Base-by-base conservation (phyloP, 2,113 vertebrate genomes). In the pig (Sus scrofa) region DNA sequence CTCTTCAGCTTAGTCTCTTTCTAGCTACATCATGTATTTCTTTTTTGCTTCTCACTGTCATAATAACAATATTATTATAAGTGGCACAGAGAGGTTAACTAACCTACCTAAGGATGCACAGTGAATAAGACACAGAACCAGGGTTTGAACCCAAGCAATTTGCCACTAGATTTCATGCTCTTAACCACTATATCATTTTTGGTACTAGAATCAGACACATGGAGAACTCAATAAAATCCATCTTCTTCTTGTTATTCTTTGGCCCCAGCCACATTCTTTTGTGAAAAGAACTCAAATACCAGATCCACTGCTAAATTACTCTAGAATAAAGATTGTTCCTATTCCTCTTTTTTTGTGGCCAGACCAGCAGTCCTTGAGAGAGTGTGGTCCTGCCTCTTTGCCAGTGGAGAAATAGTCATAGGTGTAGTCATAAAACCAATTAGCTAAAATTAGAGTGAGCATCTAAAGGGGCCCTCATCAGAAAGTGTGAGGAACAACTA, bases 201-300 rank as follows among this genome's bases (percentile, higher is more conserved):
- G 78, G 56, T 65, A 5, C 44, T 14, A 78, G 27, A 50, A 86
- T 65, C 62, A 92, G 62, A 60, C 26, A 70, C 52, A 30, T 24
- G 56, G 13, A 14, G 22, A 85, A 7, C 22, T 93, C 39, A 93
- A 22, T 74, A 63, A 89, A 58, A 92, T 3, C 6, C 50, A 8
- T 56, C 37, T 89, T 83, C 67, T 95, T 94, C 44, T 19, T 91
- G 6, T 75, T 84, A 56, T 26, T 91, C 62, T 88, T 79, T 24
- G 56, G 32, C 12, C 7, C 44, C 54, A 60, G 50, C 15, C 26
- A 10, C 22, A 24, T 74, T 84, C 71, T 91, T 70, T 52, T 60
- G 18, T 74, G 73, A 75, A 50, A 26, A 12, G 34, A 86, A 54
- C 18, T 71, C 26, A 1, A 52, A 14, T 0, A 84, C 37, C 67